Base-by-base conservation (phyloP, 2,797 vertebrate genomes). In the Syndactyla subalaris region DNA sequence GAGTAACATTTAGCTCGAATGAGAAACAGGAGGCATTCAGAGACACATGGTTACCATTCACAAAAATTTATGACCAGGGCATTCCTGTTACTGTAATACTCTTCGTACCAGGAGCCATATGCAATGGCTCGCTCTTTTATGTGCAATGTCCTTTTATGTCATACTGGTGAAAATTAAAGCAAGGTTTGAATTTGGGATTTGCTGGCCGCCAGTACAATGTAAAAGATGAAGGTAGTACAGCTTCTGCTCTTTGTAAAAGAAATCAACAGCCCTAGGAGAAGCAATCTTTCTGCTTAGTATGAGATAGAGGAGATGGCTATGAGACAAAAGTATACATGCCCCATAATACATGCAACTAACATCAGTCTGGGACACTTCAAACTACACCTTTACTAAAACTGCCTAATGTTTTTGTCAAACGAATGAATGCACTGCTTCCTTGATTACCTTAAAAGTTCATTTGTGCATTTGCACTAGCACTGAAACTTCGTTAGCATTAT, bases 11-110 rank as follows among this genome's bases (percentile, higher is more conserved):
- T 71, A 96, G 90, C 57, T 82, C 2, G 14, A 96, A 97, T 95
- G 91, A 96, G 92, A 96, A 97, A 96, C 96, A 96, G 96, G 77
- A 96, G 94, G 82, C 63, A 81, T 89, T 90, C 58, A 62, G 58
- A 97, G 80, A 95, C 96, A 97, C 91, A 94, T 96, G 96, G 96
- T 93, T 96, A 96, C 83, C 88, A 96, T 95, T 93, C 85, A 82
- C 55, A 67, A 45, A 84, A 86, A 94, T 96, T 96, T 96, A 96
- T 82, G 92, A 76, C 51, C 63, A 87, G 88, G 85, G 73, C 85
- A 97, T 73, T 96, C 89, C 76, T 94, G 62, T 91, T 92, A 90
- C 91, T 92, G 76, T 81, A 91, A 94, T 92, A 86, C 74, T 86
- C 82, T 90, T 88, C 91, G 81, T 95, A 86, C 91, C 80, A 90